These are phyloP conservation scores for Cephalotes varians DNA, from an alignment of 2,888 invertebrate genomes.

Conservation along the genomic window DNA sequence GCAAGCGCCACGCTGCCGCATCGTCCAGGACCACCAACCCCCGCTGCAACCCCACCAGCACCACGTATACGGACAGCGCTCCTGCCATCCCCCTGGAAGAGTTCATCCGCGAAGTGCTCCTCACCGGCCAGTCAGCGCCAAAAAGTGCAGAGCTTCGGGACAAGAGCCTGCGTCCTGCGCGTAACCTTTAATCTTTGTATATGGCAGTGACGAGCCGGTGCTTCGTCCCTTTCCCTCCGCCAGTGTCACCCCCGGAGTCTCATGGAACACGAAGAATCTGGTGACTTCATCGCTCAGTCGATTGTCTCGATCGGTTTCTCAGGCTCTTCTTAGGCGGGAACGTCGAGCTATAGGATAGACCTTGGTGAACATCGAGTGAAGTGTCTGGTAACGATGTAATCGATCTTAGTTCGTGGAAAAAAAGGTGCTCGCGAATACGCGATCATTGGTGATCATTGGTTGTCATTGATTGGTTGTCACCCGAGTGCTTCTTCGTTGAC, in stretches of 20 bases:
- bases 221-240: slow-evolving; percentile 13
- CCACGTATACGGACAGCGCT: slow-evolving; percentile 55
- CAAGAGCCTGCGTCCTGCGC: slow-evolving; percentile 64
- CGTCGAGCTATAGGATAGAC: background rate
- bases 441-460: slow-evolving; percentile 18
- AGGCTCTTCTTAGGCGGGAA: slow-evolving; percentile 29
- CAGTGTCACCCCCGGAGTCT: slow-evolving; percentile 37
- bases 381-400: slow-evolving; percentile 38
- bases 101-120: slow-evolving; percentile 80
- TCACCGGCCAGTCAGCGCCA: slow-evolving; percentile 80
- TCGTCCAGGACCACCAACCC: slow-evolving; percentile 62
- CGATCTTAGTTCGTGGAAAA: slow-evolving; percentile 34
- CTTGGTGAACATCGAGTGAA: slow-evolving; percentile 20
- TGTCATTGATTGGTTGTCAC: background rate
- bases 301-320: slow-evolving; percentile 14
- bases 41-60: slow-evolving; percentile 56
- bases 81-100: slow-evolving; percentile 70
- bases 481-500: slow-evolving; percentile 11
- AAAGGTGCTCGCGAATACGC: slow-evolving; percentile 26
- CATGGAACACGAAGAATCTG: slow-evolving; percentile 20
- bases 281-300: slow-evolving; percentile 32
- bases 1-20: slow-evolving; percentile 67
- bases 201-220: slow-evolving; percentile 36
- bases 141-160: slow-evolving; percentile 77
- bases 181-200: slow-evolving; percentile 32